phyloP scores from a whole-genome alignment of 2,888 invertebrate species.

The Unio delphinus region DNA sequence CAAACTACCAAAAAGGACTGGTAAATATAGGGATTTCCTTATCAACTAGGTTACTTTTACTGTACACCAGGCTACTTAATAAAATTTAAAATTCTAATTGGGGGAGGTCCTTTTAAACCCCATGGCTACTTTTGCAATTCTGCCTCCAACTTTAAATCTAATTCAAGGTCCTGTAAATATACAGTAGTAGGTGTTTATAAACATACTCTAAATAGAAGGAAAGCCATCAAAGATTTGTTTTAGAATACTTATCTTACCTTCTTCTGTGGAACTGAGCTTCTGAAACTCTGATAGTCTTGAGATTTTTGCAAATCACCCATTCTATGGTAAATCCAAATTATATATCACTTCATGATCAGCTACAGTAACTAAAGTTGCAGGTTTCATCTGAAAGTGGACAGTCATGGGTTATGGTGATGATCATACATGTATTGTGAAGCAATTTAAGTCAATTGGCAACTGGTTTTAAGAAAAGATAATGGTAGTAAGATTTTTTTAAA shows the following conservation, averaged over 20 bases:
- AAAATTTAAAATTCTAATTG: too few species aligned
- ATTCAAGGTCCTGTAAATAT: too few species aligned
- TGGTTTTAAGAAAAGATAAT: too few species aligned
- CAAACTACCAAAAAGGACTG: background rate
- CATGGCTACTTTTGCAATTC: too few species aligned
- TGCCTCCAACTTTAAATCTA: too few species aligned
- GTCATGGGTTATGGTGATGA: background rate
- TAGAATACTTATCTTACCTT: conserved; percentile 46
- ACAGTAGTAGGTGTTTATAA: background rate
- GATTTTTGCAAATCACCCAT: conserved; percentile 64
- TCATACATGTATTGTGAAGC: too few species aligned
- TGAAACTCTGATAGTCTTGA: conserved; percentile 67
- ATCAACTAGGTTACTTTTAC: too few species aligned
- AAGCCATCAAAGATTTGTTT: background rate
- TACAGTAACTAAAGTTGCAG: background rate
- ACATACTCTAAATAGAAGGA: background rate
- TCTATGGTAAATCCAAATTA: conserved; percentile 8
- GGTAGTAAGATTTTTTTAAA: too few species aligned
- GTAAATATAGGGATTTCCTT: background rate
- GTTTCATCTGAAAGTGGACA: background rate
- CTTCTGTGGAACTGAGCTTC: conserved; percentile 65
- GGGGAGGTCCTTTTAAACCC: too few species aligned
- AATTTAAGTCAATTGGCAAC: too few species aligned
- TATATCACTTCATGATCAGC: background rate
- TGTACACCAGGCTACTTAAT: too few species aligned